Conservation (phyloP, 2,888 invertebrate genomes). For the Spatulosminthurus flaviceps region DNA sequence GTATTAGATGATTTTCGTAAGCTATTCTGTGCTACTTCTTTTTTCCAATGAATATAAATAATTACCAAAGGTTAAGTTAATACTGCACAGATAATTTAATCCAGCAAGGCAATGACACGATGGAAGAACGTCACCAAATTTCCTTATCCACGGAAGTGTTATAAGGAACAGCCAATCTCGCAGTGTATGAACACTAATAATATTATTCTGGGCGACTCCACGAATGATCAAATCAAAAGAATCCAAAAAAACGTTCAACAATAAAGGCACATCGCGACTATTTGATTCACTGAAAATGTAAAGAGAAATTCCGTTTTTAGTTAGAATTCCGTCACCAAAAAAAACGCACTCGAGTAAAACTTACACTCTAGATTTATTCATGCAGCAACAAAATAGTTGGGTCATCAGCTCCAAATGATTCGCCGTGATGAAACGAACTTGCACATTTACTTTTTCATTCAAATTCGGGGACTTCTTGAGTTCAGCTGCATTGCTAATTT, state of each 20-base stretch:
- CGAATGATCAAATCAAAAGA: conserved; percentile 8
- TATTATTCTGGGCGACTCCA: neutral
- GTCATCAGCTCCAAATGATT: conserved; percentile 4
- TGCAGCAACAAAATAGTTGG: neutral
- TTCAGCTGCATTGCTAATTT: neutral
- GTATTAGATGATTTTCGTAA: neutral
- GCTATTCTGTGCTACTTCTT: neutral
- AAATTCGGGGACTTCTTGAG: no score
- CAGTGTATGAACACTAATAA: neutral
- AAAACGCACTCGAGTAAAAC: no score
- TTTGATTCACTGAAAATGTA: conserved; percentile 5
- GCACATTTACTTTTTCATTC: neutral
- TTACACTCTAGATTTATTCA: neutral
- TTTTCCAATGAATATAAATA: no score
- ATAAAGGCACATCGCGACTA: neutral
- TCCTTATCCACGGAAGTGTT: conserved; percentile 22
- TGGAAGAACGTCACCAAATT: neutral
- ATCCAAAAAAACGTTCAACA: conserved; percentile 37
- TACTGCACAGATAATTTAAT: conserved; percentile 1
- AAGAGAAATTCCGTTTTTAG: no score
- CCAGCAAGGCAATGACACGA: neutral
- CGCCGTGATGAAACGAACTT: neutral
- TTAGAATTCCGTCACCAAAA: no score
- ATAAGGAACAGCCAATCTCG: conserved; percentile 39
- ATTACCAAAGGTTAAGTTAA: neutral